Evolutionary conservation across 37 sponge, comb jelly and placozoan genomes (phyloP), one percentile per base, ranked within the genome.

Genomic region (Haliclona indistincta): DNA sequence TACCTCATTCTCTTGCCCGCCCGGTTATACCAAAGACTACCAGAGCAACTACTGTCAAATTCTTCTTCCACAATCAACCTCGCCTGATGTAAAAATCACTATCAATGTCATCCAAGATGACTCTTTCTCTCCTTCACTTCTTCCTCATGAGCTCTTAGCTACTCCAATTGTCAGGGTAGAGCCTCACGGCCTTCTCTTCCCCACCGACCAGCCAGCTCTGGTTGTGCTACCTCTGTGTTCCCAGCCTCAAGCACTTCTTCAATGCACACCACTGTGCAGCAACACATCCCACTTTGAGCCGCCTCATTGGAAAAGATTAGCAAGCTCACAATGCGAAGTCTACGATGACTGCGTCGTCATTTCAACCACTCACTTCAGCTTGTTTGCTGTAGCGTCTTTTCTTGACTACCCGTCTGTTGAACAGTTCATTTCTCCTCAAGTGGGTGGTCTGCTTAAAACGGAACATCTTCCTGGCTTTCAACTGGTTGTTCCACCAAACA

Each of bases 311-410:
- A 25, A 39, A 22, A 17, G 11, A 7, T 25, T 67, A 5, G 45
- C 34, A 25, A 37, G 35, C 32, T 11, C 20, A 11, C 49, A 1
- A 30, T 64, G 65, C 23, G 68, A 86, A 25, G 44, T 78, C 0
- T 79, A 62, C 55, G 25, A 66, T 7, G 62, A 86, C 39, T 66
- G 75, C 36, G 64, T 86, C 17, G 65, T 54, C 38, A 52, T 86
- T 15, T 41, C 67, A 0, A 86, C 86, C 40, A 36, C 63, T 28
- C 86, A 86, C 37, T 86, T 86, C 55, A 86, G 86, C 51, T 42
- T 86, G 32, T 86, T 86, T 86, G 56, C 86, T 44, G 86, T 65
- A 4, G 25, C 78, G 0, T 20, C 64, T 0, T 22, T 28, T 8
- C 28, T 33, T 29, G 61, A 73, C 11, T 79, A 78, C 41, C 86